phyloP scores from a whole-genome alignment of 1,140 invertebrate genomes.

The Halesus radiatus region DNA sequence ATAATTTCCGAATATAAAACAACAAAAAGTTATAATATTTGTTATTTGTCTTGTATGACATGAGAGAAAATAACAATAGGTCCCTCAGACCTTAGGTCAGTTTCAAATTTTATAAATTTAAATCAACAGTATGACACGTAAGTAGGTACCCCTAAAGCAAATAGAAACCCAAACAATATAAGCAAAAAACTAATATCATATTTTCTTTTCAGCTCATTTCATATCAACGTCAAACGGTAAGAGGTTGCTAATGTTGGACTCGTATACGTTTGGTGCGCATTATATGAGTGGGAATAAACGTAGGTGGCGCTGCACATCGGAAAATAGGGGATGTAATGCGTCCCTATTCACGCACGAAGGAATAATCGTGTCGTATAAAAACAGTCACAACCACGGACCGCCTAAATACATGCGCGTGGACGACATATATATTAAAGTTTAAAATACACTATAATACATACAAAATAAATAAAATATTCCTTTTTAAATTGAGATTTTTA shows the following conservation, averaged over 20 bases:
- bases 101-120: too few relatives aligned
- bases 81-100: too few relatives aligned
- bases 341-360: background rate
- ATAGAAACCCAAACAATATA: too few relatives aligned
- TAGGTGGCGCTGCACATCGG: slow-evolving; percentile 4
- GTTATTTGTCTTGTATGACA: too few relatives aligned
- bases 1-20: too few relatives aligned
- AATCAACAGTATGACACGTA: too few relatives aligned
- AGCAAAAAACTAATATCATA: background rate
- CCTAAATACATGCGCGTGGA: slow-evolving; percentile 1
- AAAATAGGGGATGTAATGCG: background rate
- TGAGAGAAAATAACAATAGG: too few relatives aligned
- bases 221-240: background rate
- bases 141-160: too few relatives aligned
- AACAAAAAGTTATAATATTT: too few relatives aligned
- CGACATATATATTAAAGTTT: background rate
- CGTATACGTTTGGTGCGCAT: background rate
- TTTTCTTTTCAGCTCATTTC: slow-evolving; percentile 1
- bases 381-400: slow-evolving; percentile 27
- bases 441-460: too few relatives aligned
- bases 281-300: background rate
- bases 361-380: slow-evolving; percentile 1
- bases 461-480: too few relatives aligned
- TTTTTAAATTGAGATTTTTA: too few relatives aligned
- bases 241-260: background rate